These are phyloP conservation scores for Brachyistius frenatus DNA, from an alignment of 2,113 vertebrate genomes.

Conservation along the genomic window DNA sequence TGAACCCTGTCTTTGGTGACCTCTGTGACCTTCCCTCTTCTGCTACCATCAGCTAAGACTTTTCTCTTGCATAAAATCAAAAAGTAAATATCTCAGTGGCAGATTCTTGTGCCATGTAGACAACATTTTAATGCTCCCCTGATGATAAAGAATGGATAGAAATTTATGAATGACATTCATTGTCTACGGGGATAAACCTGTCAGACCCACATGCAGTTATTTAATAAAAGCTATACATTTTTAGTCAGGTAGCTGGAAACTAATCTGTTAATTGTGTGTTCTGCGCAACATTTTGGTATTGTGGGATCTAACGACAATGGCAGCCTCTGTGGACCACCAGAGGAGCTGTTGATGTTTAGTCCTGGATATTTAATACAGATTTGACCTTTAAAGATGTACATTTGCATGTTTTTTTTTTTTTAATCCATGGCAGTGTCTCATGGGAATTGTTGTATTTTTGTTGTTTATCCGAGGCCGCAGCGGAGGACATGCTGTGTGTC, in stretches of 20 bases:
- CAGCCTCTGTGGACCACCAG: constrained; percentile 6
- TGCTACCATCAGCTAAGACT: not conserved
- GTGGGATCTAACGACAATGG: not conserved
- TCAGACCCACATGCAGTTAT: no score
- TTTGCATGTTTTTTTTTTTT: not conserved
- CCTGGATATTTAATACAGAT: not conserved
- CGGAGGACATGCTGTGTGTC: constrained; percentile 26
- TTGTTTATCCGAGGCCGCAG: constrained; percentile 25
- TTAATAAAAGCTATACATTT: no score
- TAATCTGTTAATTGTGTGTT: not conserved
- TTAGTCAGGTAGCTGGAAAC: no score
- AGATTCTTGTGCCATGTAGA: not conserved
- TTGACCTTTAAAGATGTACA: not conserved
- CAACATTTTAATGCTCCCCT: not conserved
- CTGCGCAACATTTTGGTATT: not conserved
- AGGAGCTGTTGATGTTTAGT: not conserved
- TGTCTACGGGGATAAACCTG: no score
- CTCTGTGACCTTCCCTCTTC: not conserved
- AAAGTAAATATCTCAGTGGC: no score
- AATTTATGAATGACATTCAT: no score
- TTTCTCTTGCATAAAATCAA: no score
- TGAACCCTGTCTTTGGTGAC: not conserved
- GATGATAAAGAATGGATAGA: not conserved
- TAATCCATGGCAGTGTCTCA: not conserved
- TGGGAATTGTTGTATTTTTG: constrained; percentile 45